Evolutionary conservation across 1,140 invertebrate genomes (phyloP), one percentile per base, ranked within the genome.

Genomic region (Neodiprion fabricii): DNA sequence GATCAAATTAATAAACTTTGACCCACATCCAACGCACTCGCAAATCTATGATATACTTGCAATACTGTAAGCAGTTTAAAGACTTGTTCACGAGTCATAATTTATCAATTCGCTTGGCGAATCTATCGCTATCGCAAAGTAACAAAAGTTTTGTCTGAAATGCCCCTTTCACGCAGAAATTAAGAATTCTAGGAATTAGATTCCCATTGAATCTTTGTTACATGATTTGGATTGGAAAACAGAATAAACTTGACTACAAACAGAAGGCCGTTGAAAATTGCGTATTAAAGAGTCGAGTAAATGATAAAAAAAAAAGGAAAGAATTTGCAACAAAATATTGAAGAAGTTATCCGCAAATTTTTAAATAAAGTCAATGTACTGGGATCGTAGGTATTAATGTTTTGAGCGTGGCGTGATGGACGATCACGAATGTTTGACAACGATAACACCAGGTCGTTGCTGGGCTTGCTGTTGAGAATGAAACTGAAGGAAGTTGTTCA

Each of bases 391-490:
- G 70, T 11, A 48, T 40, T 71, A 17, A 47, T 71, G 40, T 48
- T 50, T 71, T 50, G 70, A 71, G 70, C 40, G 70, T 50, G 70
- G 48, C 23, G 40, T 47, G 40, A 47, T 74, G 77, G 68, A 80
- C 71, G 85, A 92, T 93, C 92, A 93, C 91, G 93, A 94, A 78
- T 90, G 90, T 85, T 96, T 96, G 69, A 95, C 95, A 72, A 96
- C 95, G 78, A 96, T 96, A 23, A 96, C 95, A 73, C 95, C 95
- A 10, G 95, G 95, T 79, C 95, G 91, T 77, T 94, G 93, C 79
- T 95, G 94, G 78, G 92, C 89, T 75, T 85, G 89, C 82, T 84
- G 83, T 72, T 85, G 84, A 67, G 84, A 85, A 75, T 89, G 89
- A 74, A 93, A 92, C 75, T 93, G 92, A 65, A 93, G 85, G 77